Conservation (phyloP, 2,888 invertebrate species). For the Palloptera scutellata region DNA sequence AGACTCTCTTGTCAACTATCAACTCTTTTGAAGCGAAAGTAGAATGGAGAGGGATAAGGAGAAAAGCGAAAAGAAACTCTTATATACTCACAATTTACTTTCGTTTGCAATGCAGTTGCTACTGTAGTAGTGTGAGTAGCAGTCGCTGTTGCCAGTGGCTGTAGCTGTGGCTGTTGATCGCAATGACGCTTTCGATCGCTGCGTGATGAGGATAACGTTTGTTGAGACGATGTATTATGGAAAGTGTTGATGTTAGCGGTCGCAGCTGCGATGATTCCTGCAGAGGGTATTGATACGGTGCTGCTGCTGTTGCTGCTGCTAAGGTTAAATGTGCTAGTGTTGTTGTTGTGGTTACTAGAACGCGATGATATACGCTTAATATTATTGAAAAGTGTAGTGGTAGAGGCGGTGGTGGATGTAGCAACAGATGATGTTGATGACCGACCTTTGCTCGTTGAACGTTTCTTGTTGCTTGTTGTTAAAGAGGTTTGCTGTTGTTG, state of each 20-base stretch:
- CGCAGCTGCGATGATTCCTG: slow-evolving; percentile 7
- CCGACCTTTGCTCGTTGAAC: slow-evolving; percentile 37
- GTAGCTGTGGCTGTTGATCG: slow-evolving; percentile 26
- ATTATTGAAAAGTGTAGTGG: background rate
- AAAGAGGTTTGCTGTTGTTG: slow-evolving; percentile 29
- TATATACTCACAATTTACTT: slow-evolving; percentile 11
- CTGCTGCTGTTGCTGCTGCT: slow-evolving; percentile 21
- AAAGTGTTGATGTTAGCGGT: slow-evolving; percentile 15
- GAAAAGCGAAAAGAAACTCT: background rate
- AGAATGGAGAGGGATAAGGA: too few relatives aligned
- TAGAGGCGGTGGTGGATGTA: too few relatives aligned
- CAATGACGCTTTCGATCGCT: slow-evolving; percentile 51
- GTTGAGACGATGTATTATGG: slow-evolving; percentile 4
- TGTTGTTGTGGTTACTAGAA: slow-evolving; percentile 18
- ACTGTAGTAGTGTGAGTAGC: background rate
- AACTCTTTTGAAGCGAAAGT: slow-evolving; percentile 1
- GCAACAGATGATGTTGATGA: slow-evolving; percentile 25
- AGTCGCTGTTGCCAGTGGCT: slow-evolving; percentile 21
- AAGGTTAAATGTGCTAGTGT: slow-evolving; percentile 11
- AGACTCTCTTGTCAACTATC: too few relatives aligned
- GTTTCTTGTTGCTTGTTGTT: slow-evolving; percentile 29
- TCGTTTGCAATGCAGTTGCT: slow-evolving; percentile 9
- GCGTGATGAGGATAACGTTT: slow-evolving; percentile 13
- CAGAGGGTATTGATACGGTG: background rate
- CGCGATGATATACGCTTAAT: slow-evolving; percentile 13